These are phyloP conservation scores for Zygothrica quintamaculata DNA, from an alignment of 2,888 invertebrate species.

Conservation along the genomic window DNA sequence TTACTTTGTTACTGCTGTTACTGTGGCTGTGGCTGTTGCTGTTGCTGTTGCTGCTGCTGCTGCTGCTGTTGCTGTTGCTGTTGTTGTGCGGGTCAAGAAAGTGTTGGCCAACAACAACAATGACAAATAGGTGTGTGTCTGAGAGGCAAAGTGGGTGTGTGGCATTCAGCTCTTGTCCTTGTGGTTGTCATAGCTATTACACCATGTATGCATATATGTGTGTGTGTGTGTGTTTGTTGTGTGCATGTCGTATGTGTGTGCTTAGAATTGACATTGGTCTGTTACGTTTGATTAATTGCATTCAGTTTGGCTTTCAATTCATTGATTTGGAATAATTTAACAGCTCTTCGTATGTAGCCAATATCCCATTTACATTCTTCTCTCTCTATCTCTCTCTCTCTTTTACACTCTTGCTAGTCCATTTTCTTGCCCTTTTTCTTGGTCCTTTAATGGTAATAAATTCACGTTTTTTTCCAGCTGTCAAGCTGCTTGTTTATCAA, in stretches of 20 bases:
- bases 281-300: slow-evolving; percentile 73
- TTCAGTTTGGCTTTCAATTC: slow-evolving; percentile 63
- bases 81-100: slow-evolving; percentile 47
- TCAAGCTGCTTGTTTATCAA: slow-evolving; percentile 45
- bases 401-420: not conserved
- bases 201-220: slow-evolving; percentile 1
- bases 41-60: not conserved
- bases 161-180: slow-evolving; percentile 32
- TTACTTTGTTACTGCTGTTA: slow-evolving; percentile 16
- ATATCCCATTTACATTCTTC: too few species aligned
- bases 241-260: too few species aligned
- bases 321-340: slow-evolving; percentile 72
- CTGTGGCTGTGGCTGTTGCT: too few species aligned
- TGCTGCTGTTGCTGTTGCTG: slow-evolving; percentile 6
- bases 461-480: slow-evolving; percentile 38
- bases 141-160: not conserved
- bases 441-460: slow-evolving; percentile 54
- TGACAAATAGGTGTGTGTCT: not conserved
- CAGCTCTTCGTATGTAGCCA: slow-evolving; percentile 34
- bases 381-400: too few species aligned
- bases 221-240: slow-evolving; percentile 11
- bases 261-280: slow-evolving; percentile 61
- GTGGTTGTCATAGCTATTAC: slow-evolving; percentile 25
- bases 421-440: not conserved
- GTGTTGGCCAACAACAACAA: slow-evolving; percentile 34